Conservation (phyloP, 2,797 vertebrate genomes). For the Cirrhinus molitorella region DNA sequence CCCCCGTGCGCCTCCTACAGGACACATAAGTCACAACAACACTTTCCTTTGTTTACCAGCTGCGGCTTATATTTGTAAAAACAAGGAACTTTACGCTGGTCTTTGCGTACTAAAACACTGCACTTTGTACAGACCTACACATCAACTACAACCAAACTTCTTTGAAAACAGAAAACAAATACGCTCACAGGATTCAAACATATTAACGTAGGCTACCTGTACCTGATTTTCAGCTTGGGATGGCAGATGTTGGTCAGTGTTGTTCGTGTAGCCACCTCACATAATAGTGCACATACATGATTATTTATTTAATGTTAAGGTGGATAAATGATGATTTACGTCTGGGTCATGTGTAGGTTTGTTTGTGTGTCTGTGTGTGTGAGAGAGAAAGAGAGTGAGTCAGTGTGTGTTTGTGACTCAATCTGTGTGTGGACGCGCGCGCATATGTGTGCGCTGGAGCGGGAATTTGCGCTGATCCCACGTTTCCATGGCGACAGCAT, state of each 20-base stretch:
- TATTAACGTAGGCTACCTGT: neutral
- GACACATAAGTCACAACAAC: neutral
- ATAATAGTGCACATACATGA: neutral
- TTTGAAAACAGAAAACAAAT: neutral
- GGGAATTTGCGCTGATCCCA: constrained; percentile 57
- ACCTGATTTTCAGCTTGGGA: neutral
- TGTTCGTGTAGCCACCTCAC: neutral
- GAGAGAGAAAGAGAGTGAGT: too few relatives aligned
- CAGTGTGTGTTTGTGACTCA: constrained; percentile 1
- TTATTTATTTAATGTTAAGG: neutral
- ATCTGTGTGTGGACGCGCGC: constrained; percentile 5
- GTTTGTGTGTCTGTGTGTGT: neutral
- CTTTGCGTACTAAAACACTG: neutral
- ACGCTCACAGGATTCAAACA: neutral
- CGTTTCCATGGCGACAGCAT: constrained; percentile 69
- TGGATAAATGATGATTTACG: neutral
- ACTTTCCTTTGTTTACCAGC: constrained; percentile 43
- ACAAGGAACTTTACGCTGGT: constrained; percentile 8
- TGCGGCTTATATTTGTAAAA: neutral
- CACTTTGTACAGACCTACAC: neutral
- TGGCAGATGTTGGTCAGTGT: neutral
- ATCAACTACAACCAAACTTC: neutral
- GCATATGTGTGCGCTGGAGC: constrained; percentile 30
- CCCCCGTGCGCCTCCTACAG: constrained; percentile 12
- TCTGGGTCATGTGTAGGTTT: neutral